Evolutionary conservation across 2,797 vertebrate genomes (phyloP).

Genomic region (Sylvia borin): DNA sequence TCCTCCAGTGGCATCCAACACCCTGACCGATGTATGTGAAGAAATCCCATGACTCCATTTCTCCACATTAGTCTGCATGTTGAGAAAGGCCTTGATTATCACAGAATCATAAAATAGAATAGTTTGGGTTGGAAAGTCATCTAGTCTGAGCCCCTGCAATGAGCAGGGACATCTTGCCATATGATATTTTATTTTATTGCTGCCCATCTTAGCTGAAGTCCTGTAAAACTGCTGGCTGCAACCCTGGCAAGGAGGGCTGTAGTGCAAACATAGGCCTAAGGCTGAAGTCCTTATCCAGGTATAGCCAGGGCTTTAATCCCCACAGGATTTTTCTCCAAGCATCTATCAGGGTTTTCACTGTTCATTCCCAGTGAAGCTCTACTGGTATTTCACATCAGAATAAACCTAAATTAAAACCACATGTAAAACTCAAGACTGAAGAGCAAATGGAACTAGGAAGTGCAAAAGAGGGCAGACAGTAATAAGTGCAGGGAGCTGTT

Average conservation of each 20-base stretch:
- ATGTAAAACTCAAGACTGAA: background rate
- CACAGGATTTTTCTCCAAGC: background rate
- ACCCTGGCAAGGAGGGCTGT: background rate
- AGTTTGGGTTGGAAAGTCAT: background rate
- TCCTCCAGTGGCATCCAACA: background rate
- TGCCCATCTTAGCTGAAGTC: background rate
- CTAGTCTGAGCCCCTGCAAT: background rate
- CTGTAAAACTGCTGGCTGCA: background rate
- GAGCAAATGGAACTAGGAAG: background rate
- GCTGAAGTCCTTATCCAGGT: background rate
- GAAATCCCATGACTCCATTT: background rate
- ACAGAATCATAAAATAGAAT: background rate
- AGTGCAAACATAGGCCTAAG: background rate
- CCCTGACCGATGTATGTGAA: background rate
- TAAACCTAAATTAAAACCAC: background rate
- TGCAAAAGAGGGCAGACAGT: background rate
- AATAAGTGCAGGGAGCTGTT: slow-evolving; percentile 21
- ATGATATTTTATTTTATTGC: background rate
- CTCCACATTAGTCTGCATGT: background rate
- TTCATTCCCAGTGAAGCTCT: background rate
- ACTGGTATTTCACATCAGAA: background rate
- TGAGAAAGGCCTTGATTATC: background rate
- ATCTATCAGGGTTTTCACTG: background rate
- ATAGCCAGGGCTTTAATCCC: background rate
- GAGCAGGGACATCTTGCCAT: background rate